Evolutionary conservation across 2,113 vertebrate genomes (phyloP), one percentile per base, ranked within the genome.

Genomic region (Hippocampus mohnikei): DNA sequence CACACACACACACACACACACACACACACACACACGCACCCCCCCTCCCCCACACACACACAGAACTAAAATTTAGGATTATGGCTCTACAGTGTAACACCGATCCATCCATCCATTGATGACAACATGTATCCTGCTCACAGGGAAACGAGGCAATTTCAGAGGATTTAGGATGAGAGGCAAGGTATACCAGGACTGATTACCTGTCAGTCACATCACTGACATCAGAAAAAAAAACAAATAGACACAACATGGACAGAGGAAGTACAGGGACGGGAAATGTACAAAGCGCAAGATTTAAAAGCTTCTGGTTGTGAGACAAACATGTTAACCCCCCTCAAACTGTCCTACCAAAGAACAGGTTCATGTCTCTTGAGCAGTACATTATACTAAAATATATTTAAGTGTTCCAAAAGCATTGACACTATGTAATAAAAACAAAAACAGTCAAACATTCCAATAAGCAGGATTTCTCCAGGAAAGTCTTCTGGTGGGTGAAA

Each of bases 301-400:
- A 25, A 58, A 12, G 12, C 29, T 60, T 20, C 58, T 33, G n/a
- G 40, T 6, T 10, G n/a, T 53, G 9, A 50, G 58, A 16, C 25
- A 33, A 15, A 16, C 5, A 15, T 7, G 59, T 33, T 21, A 40
- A 37, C 59, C 29, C 9, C 60, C 42, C 79, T 85, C 13, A 37
- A 15, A 12, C 29, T 40, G 33, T 25, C n/a, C 55, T 56, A 56
- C 55, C n/a, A 56, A 10, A 56, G n/a, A 56, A 56, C 52, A 75
- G 76, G 77, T 80, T 13, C 13, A 79, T 89, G 93, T 89, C 88
- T 93, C 91, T 88, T 92, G 93, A 91, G 92, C 91, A 93, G 92
- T 91, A 92, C 92, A 94, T 93, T 89, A 92, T 95, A 95, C 89
- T 95, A 95, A 96, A 95, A 95, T 94, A 63, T 63, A 94, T 91